Evolutionary conservation across 2,888 invertebrate species (phyloP).

Genomic region (Teleogryllus oceanicus): DNA sequence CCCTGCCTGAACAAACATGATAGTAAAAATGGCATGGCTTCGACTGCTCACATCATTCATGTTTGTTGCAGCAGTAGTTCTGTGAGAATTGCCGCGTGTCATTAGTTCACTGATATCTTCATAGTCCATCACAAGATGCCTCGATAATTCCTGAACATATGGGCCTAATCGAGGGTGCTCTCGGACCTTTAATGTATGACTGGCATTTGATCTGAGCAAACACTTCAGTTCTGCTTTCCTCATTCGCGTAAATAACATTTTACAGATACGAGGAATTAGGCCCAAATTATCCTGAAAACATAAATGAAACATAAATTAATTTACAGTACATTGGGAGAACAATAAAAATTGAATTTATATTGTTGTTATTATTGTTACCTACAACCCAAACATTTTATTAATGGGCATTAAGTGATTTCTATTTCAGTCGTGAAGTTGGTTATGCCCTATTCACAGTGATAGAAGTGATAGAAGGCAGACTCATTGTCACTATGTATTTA

Average conservation of each 20-base stretch:
- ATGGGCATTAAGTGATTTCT: too few species aligned
- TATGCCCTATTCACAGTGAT: too few species aligned
- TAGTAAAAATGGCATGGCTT: constrained; percentile 88
- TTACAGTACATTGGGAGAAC: constrained; percentile 32
- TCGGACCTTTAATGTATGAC: constrained; percentile 69
- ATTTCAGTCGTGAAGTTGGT: too few species aligned
- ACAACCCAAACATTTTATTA: too few species aligned
- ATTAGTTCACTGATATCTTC: constrained; percentile 81
- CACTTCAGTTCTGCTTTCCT: constrained; percentile 77
- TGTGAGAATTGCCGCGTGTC: constrained; percentile 73
- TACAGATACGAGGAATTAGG: constrained; percentile 80
- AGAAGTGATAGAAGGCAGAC: too few species aligned
- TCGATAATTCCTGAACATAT: constrained; percentile 82
- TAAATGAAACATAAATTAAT: constrained; percentile 36
- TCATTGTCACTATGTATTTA: too few species aligned
- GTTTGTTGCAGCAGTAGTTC: constrained; percentile 84
- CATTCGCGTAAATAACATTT: constrained; percentile 77
- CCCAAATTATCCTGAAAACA: constrained; percentile 67
- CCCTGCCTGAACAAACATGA: constrained; percentile 83
- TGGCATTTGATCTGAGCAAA: constrained; percentile 57
- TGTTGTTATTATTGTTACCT: too few species aligned
- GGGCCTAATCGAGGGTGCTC: constrained; percentile 79
- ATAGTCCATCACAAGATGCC: constrained; percentile 81
- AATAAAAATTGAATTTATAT: too few species aligned
- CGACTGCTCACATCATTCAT: constrained; percentile 91